A percentile compares a stretch with the other conserved stretches of the same genome.
Evolutionary conservation across 2,113 vertebrate genomes (phyloP).

Genomic region (Peromyscus leucopus): DNA sequence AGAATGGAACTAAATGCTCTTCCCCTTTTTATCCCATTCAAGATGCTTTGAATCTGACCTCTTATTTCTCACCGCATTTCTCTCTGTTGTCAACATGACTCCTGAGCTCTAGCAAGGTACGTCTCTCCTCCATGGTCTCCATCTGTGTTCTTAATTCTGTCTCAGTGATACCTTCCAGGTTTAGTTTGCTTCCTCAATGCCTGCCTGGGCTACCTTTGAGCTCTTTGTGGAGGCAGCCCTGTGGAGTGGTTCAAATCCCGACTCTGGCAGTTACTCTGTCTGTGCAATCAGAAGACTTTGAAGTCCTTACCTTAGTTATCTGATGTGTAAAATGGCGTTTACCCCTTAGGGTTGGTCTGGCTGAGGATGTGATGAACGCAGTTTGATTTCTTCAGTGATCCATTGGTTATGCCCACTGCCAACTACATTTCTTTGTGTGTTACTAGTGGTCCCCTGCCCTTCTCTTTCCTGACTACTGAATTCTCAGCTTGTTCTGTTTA

Average conservation of each 20-base stretch:
- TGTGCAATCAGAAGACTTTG: background rate
- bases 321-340: background rate
- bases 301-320: background rate
- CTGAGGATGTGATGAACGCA: background rate
- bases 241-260: background rate
- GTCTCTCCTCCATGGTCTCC: background rate
- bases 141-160: background rate
- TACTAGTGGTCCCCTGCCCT: background rate
- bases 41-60: background rate
- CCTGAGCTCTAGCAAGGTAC: background rate
- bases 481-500: background rate
- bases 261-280: background rate
- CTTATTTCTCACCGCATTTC: background rate
- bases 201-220: background rate
- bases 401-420: background rate
- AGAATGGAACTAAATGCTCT: background rate
- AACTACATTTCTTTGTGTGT: background rate
- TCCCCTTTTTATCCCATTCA: background rate
- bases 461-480: background rate
- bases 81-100: background rate
- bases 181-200: slow-evolving; percentile 19
- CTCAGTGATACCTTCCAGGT: background rate
- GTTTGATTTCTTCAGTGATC: background rate
- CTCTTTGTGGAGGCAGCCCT: background rate
- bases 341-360: background rate